Conservation (phyloP, 1,140 invertebrate species). For the Leguminivora glycinivorella region DNA sequence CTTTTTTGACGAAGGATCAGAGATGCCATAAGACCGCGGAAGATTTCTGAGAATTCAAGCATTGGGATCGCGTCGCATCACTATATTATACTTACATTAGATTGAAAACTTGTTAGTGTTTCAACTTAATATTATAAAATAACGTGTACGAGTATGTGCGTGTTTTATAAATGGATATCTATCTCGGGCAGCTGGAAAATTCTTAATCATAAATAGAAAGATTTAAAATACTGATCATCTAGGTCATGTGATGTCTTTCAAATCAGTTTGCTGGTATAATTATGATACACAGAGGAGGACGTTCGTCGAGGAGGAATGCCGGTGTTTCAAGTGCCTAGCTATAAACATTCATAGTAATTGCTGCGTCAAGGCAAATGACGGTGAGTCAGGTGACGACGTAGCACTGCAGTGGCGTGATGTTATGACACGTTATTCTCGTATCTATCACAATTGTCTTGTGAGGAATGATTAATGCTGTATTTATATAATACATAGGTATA, state of each 20-base stretch:
- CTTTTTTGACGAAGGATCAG: constrained; percentile 25
- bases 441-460: constrained; percentile 7
- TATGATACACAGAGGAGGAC: not conserved
- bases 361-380: constrained; percentile 19
- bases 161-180: no score
- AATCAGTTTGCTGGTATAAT: not conserved
- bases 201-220: no score
- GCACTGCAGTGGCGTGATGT: constrained; percentile 21
- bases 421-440: constrained; percentile 22
- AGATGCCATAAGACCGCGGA: constrained; percentile 9
- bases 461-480: not conserved
- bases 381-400: constrained; percentile 20
- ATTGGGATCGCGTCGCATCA: not conserved
- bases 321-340: not conserved
- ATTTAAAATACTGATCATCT: no score
- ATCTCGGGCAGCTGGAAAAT: no score
- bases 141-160: no score
- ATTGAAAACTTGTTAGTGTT: no score
- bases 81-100: not conserved
- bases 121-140: no score
- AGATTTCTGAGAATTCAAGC: constrained; percentile 11
- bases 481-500: not conserved
- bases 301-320: constrained; percentile 15
- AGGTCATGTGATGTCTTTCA: not conserved
- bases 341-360: constrained; percentile 5